Conservation (phyloP, 2,888 invertebrate species). For the Aplocera efformata region DNA sequence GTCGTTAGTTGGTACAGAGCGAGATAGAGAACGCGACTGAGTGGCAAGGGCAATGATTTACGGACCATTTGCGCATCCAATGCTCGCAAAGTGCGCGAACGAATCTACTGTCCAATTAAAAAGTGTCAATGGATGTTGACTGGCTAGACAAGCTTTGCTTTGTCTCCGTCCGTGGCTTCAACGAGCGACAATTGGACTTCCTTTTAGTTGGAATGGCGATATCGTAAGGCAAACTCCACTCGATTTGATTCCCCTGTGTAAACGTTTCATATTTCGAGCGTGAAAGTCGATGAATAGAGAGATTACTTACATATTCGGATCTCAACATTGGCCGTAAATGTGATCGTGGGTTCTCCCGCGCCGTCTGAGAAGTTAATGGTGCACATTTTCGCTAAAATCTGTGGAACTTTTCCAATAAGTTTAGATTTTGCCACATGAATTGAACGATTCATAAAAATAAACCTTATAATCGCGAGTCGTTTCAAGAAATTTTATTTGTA, state of each 20-base stretch:
- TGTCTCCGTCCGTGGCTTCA: slow-evolving; percentile 37
- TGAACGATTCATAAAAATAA: too few species aligned
- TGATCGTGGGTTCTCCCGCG: slow-evolving; percentile 7
- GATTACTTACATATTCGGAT: slow-evolving; percentile 18
- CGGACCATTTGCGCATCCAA: slow-evolving; percentile 49
- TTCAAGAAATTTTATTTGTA: too few species aligned
- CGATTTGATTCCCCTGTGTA: slow-evolving; percentile 19
- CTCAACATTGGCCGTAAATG: slow-evolving; percentile 15
- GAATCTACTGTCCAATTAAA: slow-evolving; percentile 47
- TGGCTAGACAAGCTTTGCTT: slow-evolving; percentile 39
- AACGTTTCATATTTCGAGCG: slow-evolving; percentile 14
- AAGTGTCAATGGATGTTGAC: slow-evolving; percentile 48
- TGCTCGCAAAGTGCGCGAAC: slow-evolving; percentile 41
- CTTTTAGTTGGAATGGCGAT: slow-evolving; percentile 27
- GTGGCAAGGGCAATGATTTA: slow-evolving; percentile 53
- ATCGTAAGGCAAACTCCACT: slow-evolving; percentile 21
- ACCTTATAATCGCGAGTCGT: too few species aligned
- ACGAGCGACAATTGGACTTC: slow-evolving; percentile 41
- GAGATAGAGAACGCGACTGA: slow-evolving; percentile 48
- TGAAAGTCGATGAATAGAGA: slow-evolving; percentile 15
- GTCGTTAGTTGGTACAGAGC: slow-evolving; percentile 52
- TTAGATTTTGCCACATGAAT: too few species aligned
- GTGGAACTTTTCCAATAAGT: too few species aligned
- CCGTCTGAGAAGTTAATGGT: too few species aligned
- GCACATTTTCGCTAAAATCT: too few species aligned